phyloP scores from a whole-genome alignment of 2,888 invertebrate species.

The Zele albiditarsus region DNA sequence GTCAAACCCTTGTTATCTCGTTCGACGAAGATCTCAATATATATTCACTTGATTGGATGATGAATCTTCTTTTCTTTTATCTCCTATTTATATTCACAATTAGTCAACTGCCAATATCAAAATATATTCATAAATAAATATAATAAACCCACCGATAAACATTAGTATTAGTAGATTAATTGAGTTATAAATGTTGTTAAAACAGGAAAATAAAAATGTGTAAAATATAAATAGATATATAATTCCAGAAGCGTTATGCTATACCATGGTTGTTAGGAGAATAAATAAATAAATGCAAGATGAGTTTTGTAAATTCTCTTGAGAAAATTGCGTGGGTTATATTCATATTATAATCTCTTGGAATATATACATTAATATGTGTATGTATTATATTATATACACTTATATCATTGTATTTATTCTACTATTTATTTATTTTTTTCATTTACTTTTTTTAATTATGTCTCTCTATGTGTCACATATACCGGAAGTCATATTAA shows the following conservation, averaged over 20 bases:
- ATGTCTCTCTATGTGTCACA: not conserved
- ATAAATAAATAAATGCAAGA: not conserved
- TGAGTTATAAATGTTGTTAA: not conserved
- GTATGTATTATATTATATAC: too few species aligned
- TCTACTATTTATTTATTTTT: not conserved
- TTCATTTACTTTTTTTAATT: not conserved
- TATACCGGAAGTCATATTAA: not conserved
- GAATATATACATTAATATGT: too few species aligned
- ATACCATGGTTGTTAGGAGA: not conserved
- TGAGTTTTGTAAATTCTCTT: not conserved
- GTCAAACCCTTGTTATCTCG: not conserved
- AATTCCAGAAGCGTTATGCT: not conserved
- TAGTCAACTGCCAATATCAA: too few species aligned
- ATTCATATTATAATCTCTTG: not conserved
- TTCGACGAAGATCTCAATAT: not conserved
- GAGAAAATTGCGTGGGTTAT: not conserved
- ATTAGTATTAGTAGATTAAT: not conserved
- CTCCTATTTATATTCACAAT: too few species aligned
- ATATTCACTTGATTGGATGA: not conserved
- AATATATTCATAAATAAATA: too few species aligned
- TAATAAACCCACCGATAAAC: too few species aligned
- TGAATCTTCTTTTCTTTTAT: not conserved
- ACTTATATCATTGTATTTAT: not conserved
- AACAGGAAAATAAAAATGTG: too few species aligned
- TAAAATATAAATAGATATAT: not conserved